phyloP scores from a whole-genome alignment of 2,113 vertebrate genomes.

The Centropus unirufus region DNA sequence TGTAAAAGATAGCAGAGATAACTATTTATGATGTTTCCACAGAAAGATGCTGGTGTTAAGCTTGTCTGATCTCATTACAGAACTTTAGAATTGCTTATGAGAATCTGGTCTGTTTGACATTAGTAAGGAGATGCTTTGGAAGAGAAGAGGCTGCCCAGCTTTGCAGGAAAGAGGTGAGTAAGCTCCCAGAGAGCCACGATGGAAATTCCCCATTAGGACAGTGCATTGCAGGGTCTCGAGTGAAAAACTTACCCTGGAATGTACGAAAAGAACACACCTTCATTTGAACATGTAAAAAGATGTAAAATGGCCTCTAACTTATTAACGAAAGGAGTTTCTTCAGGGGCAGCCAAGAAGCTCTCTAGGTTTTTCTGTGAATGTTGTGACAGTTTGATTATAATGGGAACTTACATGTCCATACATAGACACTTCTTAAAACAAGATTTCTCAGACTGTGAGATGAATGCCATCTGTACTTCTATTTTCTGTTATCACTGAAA shows the following conservation, averaged over 20 bases:
- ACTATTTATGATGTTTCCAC: not conserved
- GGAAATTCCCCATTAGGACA: not conserved
- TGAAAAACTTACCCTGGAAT: not conserved
- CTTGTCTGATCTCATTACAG: not conserved
- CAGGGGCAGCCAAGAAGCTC: not conserved
- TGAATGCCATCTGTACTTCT: not conserved
- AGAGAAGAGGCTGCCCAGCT: not conserved
- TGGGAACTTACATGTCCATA: not conserved
- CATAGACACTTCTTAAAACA: not conserved
- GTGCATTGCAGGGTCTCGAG: fast-evolving
- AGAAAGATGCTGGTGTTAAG: not conserved
- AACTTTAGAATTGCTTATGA: not conserved
- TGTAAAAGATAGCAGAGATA: not conserved
- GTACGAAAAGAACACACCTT: not conserved
- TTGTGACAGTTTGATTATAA: not conserved
- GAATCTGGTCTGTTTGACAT: not conserved
- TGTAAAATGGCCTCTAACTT: not conserved
- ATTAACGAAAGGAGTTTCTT: not conserved
- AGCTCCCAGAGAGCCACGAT: not conserved
- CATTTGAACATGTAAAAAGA: not conserved
- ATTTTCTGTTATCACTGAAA: not conserved
- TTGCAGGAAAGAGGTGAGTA: not conserved
- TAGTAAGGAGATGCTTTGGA: not conserved
- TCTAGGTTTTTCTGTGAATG: not conserved
- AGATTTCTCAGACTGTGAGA: not conserved